Percentiles rank a stretch among this genome's conserved stretches.
Evolutionary conservation across 2,113 vertebrate species (phyloP).

Genomic region (Triplophysa tibetana): DNA sequence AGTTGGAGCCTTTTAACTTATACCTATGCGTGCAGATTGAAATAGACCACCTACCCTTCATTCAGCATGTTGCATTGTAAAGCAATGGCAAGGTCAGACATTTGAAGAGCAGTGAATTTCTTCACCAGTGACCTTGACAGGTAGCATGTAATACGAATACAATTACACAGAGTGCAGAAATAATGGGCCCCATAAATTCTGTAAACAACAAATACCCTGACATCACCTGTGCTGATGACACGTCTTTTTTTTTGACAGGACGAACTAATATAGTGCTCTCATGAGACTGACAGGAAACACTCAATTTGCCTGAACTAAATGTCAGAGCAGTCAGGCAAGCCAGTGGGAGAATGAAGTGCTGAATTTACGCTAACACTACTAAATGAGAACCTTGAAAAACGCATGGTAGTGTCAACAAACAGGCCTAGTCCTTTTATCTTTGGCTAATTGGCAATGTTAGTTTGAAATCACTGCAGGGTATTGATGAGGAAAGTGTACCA

Average conservation of each 20-base stretch:
- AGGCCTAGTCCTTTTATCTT: slow-evolving; percentile 18
- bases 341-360: slow-evolving; percentile 64
- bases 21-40: slow-evolving; percentile 55
- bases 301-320: slow-evolving; percentile 65
- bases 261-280: slow-evolving; percentile 66
- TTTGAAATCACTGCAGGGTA: not conserved
- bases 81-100: slow-evolving; percentile 62
- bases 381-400: slow-evolving; percentile 7
- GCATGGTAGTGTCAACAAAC: slow-evolving; percentile 1
- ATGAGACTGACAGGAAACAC: slow-evolving; percentile 66
- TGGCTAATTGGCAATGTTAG: slow-evolving; percentile 29
- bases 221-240: slow-evolving; percentile 70
- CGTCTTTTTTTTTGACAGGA: slow-evolving; percentile 68
- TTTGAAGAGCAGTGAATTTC: slow-evolving; percentile 30
- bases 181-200: slow-evolving; percentile 73
- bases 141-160: slow-evolving; percentile 73
- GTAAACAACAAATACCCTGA: slow-evolving; percentile 69
- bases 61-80: slow-evolving; percentile 3
- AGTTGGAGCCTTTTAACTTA: slow-evolving; percentile 2
- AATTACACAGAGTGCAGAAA: slow-evolving; percentile 73
- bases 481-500: slow-evolving; percentile 14
- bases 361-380: slow-evolving; percentile 55
- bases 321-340: slow-evolving; percentile 70
- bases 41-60: slow-evolving; percentile 29
- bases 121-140: slow-evolving; percentile 62